phyloP scores from a whole-genome alignment of 2,888 invertebrate genomes.

The Carpatolechia fugitivella region DNA sequence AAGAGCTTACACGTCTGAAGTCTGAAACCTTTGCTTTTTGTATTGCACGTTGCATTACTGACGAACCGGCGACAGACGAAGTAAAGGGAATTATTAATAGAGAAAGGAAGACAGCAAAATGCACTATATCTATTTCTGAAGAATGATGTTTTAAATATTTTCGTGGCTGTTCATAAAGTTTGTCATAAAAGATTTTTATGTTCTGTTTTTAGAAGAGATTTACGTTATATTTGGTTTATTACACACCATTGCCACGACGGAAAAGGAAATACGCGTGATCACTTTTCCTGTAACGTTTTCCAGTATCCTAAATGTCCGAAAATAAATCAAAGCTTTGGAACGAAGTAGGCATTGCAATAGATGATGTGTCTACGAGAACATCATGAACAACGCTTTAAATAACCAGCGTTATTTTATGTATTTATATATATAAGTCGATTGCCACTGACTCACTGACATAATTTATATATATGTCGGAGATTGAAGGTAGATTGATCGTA shows the following conservation, averaged over 20 bases:
- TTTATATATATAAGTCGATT: no score
- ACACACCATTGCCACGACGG: not conserved
- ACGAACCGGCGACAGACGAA: constrained; percentile 11
- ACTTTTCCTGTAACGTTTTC: not conserved
- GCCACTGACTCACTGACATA: no score
- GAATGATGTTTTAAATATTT: not conserved
- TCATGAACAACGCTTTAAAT: no score
- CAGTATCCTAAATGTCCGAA: constrained; percentile 4
- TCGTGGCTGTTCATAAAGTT: no score
- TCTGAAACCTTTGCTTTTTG: not conserved
- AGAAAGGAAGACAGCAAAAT: constrained; percentile 2
- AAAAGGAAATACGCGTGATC: not conserved
- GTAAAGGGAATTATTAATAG: constrained; percentile 11
- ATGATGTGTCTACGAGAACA: no score
- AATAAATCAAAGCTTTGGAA: constrained; percentile 4
- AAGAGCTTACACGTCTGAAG: no score
- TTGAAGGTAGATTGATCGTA: no score
- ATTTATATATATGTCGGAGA: no score
- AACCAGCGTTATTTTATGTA: no score
- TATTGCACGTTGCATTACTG: constrained; percentile 14
- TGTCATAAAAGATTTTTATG: no score
- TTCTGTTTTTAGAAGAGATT: not conserved
- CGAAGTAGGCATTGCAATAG: not conserved
- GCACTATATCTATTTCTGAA: not conserved
- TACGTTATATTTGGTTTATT: not conserved